phyloP scores from a whole-genome alignment of 2,113 vertebrate genomes.

The Microcebus lehilahytsara region DNA sequence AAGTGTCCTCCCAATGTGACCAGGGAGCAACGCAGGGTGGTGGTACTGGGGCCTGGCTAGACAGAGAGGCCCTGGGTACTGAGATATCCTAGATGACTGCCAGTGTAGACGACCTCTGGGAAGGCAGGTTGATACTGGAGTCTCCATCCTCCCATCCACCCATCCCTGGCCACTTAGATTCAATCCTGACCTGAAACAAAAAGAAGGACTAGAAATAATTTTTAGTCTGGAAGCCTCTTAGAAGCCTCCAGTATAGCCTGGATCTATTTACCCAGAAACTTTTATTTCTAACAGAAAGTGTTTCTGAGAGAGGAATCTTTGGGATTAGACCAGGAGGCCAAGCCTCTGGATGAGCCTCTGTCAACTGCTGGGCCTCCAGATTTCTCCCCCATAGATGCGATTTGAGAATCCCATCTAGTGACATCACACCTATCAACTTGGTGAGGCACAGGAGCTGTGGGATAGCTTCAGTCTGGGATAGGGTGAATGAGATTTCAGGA shows the following conservation, averaged over 20 bases:
- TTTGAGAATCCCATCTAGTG: background rate
- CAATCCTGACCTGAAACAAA: background rate
- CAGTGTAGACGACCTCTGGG: background rate
- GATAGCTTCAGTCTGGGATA: too few relatives aligned
- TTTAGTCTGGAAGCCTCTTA: background rate
- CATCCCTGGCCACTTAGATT: background rate
- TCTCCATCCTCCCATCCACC: background rate
- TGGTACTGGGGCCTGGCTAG: background rate
- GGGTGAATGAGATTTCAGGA: background rate
- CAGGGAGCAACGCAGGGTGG: background rate
- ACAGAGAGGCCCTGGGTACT: background rate
- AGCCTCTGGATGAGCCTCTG: background rate
- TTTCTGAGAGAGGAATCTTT: background rate
- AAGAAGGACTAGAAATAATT: background rate
- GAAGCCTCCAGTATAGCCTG: background rate
- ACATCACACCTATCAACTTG: background rate
- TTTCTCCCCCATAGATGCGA: background rate
- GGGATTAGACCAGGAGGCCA: background rate
- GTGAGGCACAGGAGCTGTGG: background rate
- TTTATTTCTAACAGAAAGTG: background rate
- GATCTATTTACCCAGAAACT: background rate
- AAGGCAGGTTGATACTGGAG: background rate
- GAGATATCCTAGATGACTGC: background rate
- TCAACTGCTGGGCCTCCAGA: background rate
- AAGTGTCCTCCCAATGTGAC: background rate